A percentile compares a stretch with the other conserved stretches of the same genome.
These are phyloP conservation scores for Drosophila eohydei DNA, from an alignment of 2,888 invertebrate species.

Conservation along the genomic window DNA sequence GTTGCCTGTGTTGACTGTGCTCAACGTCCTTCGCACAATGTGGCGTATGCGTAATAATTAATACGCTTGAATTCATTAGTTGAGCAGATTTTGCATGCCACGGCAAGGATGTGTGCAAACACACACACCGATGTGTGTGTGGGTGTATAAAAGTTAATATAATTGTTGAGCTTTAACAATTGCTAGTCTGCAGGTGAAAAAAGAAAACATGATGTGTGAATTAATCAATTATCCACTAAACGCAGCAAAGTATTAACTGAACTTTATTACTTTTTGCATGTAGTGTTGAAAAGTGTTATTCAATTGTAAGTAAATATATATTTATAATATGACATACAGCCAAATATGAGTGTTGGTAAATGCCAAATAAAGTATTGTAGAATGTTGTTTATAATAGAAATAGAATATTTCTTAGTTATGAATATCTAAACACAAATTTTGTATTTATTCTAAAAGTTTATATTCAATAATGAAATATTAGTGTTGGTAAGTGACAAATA, in stretches of 20 bases:
- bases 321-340: not conserved
- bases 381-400: not conserved
- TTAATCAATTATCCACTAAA: not conserved
- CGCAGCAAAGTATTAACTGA: not conserved
- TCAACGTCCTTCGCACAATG: slow-evolving; percentile 76
- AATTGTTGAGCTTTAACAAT: slow-evolving; percentile 53
- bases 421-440: not conserved
- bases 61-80: slow-evolving; percentile 82
- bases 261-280: not conserved
- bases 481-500: not conserved
- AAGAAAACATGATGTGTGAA: not conserved
- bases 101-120: slow-evolving; percentile 53
- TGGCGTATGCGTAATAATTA: slow-evolving; percentile 82
- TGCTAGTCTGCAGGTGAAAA: slow-evolving; percentile 20
- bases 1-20: slow-evolving; percentile 55
- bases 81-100: slow-evolving; percentile 79
- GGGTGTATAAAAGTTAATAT: slow-evolving; percentile 36
- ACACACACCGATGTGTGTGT: slow-evolving; percentile 12
- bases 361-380: not conserved
- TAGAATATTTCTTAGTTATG: not conserved
- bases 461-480: not conserved
- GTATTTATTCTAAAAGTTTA: too few relatives aligned
- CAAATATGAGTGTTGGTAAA: not conserved
- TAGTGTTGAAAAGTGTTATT: not conserved
- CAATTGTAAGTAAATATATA: not conserved